Percentiles rank a stretch among this genome's conserved stretches.
phyloP scores from a whole-genome alignment of 2,113 vertebrate genomes.

The Calidris pygmaea region DNA sequence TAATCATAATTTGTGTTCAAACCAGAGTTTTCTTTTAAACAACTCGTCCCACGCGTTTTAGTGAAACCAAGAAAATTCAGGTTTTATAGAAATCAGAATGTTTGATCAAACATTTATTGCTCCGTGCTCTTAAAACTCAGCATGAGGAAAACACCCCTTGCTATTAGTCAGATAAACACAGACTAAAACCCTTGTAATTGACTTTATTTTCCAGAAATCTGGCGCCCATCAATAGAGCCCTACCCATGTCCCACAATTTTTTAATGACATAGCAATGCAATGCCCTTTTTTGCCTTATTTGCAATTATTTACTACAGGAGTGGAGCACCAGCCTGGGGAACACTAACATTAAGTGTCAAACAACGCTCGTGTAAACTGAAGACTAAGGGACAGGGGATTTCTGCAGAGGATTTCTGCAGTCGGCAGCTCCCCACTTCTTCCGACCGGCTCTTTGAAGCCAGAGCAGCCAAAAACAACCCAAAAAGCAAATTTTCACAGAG shows the following conservation, averaged over 20 bases:
- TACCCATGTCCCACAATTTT: background rate
- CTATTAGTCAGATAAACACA: no score
- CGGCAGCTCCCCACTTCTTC: background rate
- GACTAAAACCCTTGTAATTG: background rate
- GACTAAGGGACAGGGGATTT: background rate
- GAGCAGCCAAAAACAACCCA: background rate
- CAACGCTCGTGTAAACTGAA: background rate
- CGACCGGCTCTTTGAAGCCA: background rate
- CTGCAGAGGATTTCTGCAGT: background rate
- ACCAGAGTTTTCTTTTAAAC: background rate
- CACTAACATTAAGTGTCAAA: background rate
- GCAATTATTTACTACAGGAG: background rate
- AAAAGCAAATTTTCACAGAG: background rate
- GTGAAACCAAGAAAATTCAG: background rate
- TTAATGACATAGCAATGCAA: background rate
- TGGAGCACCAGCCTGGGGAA: background rate
- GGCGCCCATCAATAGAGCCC: background rate
- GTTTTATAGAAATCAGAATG: background rate
- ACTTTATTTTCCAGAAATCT: background rate
- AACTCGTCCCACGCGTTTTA: rapidly evolving
- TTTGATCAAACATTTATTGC: background rate
- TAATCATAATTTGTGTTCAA: background rate
- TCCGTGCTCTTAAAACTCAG: background rate
- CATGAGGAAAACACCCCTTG: background rate
- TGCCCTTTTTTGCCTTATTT: background rate